Evolutionary conservation across 2,113 vertebrate genomes (phyloP).

Genomic region (Scolopax mira): DNA sequence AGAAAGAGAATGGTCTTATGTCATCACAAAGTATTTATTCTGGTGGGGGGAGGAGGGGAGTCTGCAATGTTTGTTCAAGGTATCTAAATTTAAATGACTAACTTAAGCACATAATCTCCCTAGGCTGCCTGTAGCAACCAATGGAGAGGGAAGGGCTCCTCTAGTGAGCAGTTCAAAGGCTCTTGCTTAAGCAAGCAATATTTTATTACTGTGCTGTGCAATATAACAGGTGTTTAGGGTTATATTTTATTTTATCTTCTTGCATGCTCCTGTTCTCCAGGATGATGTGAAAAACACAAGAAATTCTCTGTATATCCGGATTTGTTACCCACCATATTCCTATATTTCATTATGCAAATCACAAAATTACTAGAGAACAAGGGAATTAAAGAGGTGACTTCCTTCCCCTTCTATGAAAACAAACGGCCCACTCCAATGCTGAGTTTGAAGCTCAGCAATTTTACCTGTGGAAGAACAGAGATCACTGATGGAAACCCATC

Average conservation of each 20-base stretch:
- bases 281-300: not conserved
- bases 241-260: not conserved
- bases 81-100: conserved; percentile 46
- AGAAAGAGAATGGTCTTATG: not conserved
- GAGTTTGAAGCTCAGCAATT: not conserved
- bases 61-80: conserved; percentile 24
- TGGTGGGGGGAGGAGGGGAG: not conserved
- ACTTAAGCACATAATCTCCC: conserved; percentile 42
- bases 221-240: not conserved
- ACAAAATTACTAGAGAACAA: not conserved
- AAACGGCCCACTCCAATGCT: not conserved
- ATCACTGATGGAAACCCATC: rapidly evolving
- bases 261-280: not conserved
- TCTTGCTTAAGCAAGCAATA: not conserved
- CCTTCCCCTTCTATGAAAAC: not conserved
- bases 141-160: not conserved
- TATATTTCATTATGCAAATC: not conserved
- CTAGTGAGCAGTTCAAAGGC: conserved; percentile 27
- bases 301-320: not conserved
- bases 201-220: not conserved
- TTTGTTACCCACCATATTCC: not conserved
- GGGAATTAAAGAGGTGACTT: not conserved
- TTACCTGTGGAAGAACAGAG: not conserved
- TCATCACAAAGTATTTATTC: not conserved
- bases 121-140: conserved; percentile 27